Base-by-base conservation (phyloP, 2,888 invertebrate species). In the Euplexia lucipara region DNA sequence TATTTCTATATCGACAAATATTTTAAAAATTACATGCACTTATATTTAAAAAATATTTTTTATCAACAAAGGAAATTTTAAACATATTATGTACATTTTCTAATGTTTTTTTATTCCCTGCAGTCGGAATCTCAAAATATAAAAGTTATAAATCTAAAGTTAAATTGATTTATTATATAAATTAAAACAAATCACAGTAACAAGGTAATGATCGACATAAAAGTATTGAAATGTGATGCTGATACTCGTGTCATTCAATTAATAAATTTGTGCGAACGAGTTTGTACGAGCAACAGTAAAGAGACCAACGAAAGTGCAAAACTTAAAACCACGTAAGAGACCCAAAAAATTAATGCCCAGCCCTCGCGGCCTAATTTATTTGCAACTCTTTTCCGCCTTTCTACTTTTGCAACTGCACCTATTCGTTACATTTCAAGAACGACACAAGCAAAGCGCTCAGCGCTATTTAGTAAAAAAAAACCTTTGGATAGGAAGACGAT, bases 181-280 rank as follows among this genome's bases (percentile, higher is more conserved):
- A 90, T 89, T 85, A 90, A 93, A 91, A 91, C 90, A 90, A 94
- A 94, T 94, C 94, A 94, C 94, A 94, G 94, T 93, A 91, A 90
- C 87, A 91, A 92, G 92, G 90, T 91, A 91, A 91, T 90, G 86
- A 88, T 86, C 82, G 85, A 88, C 84, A 86, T 81, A 84, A 75
- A 78, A 73, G 82, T 86, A 83, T 85, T 86, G 77, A 83, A 88
- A 86, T 91, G 92, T 92, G 91, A 93, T 92, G 91, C 41, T 60
- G 67, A 47, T 85, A 58, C 63, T 60, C 57, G 56, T 57, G 75
- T 52, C 69, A 58, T 70, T 70, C 74, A 64, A 56, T 54, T 58
- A 22, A 52, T 52, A 61, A n/a, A 70, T 75, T 76, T 78, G 81
- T 81, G 79, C 71, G 63, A 57, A 72, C 70, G 64, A 54, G 54